Evolutionary conservation across 2,113 vertebrate genomes (phyloP).

Genomic region (Struthidea cinerea): DNA sequence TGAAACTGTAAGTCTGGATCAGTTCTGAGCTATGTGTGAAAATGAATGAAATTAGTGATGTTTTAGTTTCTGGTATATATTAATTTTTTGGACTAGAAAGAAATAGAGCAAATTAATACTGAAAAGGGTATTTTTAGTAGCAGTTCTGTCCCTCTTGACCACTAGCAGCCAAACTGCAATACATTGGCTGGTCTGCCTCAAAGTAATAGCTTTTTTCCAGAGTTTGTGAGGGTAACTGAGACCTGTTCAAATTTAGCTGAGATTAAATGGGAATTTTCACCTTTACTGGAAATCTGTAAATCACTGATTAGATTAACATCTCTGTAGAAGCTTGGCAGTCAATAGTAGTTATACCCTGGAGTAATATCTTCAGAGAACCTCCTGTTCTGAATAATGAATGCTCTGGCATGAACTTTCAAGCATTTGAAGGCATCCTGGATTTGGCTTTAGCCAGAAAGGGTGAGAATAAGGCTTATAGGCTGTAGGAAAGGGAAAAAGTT

Average conservation of each 20-base stretch:
- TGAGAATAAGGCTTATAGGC: not conserved
- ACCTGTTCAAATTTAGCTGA: not conserved
- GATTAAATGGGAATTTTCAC: not conserved
- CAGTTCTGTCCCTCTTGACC: not conserved
- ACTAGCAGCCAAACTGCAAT: not conserved
- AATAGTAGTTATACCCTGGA: not conserved
- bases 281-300: not conserved
- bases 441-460: not conserved
- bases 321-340: slow-evolving; percentile 14
- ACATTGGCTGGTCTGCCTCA: not conserved
- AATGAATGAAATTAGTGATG: not conserved
- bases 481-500: not conserved
- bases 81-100: not conserved
- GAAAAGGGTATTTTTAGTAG: not conserved
- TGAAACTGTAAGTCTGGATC: not conserved
- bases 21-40: not conserved
- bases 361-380: not conserved
- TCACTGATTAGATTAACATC: slow-evolving; percentile 16
- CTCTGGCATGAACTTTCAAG: not conserved
- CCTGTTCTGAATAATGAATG: not conserved
- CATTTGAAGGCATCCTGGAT: not conserved
- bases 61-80: not conserved
- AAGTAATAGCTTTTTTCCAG: not conserved
- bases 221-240: not conserved
- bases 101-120: not conserved